phyloP scores from a whole-genome alignment of 2,888 invertebrate genomes.

The Caenorhabditis sulstoni region DNA sequence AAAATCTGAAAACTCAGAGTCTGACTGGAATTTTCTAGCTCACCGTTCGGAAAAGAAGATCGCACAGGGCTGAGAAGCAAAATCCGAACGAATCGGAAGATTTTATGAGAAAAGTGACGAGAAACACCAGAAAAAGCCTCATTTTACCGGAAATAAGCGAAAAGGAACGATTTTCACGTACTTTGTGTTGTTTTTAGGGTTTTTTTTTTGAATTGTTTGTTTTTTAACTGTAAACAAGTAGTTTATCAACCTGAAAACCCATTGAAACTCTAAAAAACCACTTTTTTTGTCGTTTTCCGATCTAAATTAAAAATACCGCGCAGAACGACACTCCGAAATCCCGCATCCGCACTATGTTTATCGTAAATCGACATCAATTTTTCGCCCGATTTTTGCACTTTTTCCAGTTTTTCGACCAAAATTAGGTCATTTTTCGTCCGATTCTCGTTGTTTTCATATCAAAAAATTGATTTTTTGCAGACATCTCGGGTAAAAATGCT shows the following conservation, averaged over 20 bases:
- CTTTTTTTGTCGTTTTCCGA: too few relatives aligned
- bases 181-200: not conserved
- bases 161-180: not conserved
- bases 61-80: slow-evolving; percentile 23
- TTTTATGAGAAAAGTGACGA: not conserved
- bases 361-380: slow-evolving; percentile 34
- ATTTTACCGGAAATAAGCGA: not conserved
- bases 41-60: slow-evolving; percentile 17
- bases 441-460: not conserved
- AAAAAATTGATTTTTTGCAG: slow-evolving; percentile 10
- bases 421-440: not conserved
- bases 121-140: not conserved
- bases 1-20: not conserved
- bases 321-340: slow-evolving; percentile 40
- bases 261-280: too few relatives aligned
- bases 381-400: slow-evolving; percentile 22
- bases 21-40: too few relatives aligned
- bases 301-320: not conserved
- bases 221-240: not conserved
- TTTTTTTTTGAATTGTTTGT: not conserved
- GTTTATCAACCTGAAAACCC: too few relatives aligned
- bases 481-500: slow-evolving; percentile 45
- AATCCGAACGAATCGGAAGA: slow-evolving; percentile 8
- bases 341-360: slow-evolving; percentile 26
- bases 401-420: not conserved